Evolutionary conservation across 1,140 invertebrate genomes (phyloP).

Genomic region (Drosophila truncata): DNA sequence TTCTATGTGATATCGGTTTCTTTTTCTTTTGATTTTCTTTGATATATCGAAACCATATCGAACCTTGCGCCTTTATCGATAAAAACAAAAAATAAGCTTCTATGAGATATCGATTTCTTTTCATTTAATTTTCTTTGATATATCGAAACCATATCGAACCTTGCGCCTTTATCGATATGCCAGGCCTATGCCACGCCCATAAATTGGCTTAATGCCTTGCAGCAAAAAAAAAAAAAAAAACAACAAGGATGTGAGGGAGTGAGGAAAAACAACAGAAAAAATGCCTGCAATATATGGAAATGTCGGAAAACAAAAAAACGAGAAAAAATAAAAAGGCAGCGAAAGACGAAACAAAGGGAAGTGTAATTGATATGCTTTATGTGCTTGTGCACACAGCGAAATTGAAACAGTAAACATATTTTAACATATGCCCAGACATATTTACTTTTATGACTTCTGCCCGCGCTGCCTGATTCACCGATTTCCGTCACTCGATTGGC

Average conservation of each 20-base stretch:
- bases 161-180: constrained; percentile 48
- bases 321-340: constrained; percentile 14
- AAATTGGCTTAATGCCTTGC: constrained; percentile 48
- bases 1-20: too few relatives aligned
- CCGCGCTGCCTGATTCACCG: constrained; percentile 1
- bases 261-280: constrained; percentile 17
- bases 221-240: constrained; percentile 19
- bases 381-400: constrained; percentile 52
- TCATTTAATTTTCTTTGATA: neutral
- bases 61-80: constrained; percentile 31
- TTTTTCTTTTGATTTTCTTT: neutral
- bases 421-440: constrained; percentile 67
- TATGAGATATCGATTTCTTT: too few relatives aligned
- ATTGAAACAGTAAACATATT: constrained; percentile 78
- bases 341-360: constrained; percentile 34
- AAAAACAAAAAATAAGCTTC: neutral
- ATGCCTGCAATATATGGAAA: constrained; percentile 16
- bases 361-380: constrained; percentile 78
- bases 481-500: constrained; percentile 15
- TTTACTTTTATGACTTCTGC: constrained; percentile 63
- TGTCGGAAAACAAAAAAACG: neutral
- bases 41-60: neutral
- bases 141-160: neutral
- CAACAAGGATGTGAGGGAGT: neutral
- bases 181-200: constrained; percentile 45